Conservation (phyloP, 2,888 invertebrate genomes). For the Nephrotoma appendiculata region DNA sequence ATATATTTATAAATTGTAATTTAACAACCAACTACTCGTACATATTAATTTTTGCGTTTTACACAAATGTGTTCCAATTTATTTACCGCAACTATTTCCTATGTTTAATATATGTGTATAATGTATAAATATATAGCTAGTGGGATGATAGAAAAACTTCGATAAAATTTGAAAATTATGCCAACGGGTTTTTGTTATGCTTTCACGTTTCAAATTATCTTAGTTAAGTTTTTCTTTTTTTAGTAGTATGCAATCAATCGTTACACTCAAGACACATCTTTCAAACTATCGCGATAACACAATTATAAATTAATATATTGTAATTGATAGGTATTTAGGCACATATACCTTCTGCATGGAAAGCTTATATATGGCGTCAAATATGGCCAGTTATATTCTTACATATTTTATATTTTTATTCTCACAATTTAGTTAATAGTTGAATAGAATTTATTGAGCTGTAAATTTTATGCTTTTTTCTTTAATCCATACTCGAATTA, state of each 20-base stretch:
- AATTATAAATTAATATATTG: neutral
- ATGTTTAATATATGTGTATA: neutral
- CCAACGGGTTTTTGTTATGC: neutral
- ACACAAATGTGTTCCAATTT: neutral
- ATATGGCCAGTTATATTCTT: neutral
- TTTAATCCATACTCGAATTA: neutral
- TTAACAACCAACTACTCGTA: neutral
- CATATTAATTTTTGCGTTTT: neutral
- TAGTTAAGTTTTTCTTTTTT: neutral
- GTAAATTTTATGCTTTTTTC: neutral
- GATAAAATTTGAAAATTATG: neutral
- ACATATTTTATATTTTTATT: neutral
- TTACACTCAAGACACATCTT: no score
- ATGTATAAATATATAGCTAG: neutral
- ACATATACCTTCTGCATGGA: neutral
- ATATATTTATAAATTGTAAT: neutral
- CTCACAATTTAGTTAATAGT: neutral
- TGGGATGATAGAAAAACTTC: neutral
- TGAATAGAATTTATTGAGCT: neutral
- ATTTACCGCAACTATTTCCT: neutral
- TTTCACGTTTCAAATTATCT: neutral
- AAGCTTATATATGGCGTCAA: neutral
- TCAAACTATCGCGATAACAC: neutral
- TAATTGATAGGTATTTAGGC: neutral
- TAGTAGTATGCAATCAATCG: neutral